Percentiles rank a stretch among this genome's conserved stretches.
These are phyloP conservation scores for Symphodus melops DNA, from an alignment of 2,113 vertebrate genomes.

Conservation along the genomic window DNA sequence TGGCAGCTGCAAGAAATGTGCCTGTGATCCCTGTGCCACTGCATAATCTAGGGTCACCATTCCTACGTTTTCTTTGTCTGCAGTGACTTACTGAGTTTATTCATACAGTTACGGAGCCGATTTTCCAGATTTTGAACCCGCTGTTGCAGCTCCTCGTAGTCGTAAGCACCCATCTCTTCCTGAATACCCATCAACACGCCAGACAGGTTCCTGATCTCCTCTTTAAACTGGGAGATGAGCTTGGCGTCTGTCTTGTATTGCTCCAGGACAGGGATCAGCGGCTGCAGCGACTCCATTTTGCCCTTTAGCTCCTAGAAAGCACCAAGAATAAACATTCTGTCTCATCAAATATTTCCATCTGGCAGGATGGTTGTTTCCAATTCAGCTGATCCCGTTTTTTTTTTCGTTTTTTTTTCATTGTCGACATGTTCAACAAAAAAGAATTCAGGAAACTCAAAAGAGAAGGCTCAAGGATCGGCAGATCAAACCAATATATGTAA, in stretches of 20 bases:
- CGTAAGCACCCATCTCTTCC: conserved; percentile 96
- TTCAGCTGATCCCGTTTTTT: background rate
- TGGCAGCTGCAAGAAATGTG: conserved; percentile 19
- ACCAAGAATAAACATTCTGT: conserved; percentile 8
- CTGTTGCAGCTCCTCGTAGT: conserved; percentile 97
- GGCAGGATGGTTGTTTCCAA: background rate
- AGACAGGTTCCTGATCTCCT: conserved; percentile 96
- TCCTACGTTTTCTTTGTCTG: background rate
- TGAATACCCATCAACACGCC: conserved; percentile 92
- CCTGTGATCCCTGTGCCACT: conserved; percentile 5
- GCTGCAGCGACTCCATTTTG: conserved; percentile 96
- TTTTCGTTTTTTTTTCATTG: no score
- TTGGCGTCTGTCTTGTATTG: conserved; percentile 98
- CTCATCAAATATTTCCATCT: background rate
- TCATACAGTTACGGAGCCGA: conserved; percentile 96
- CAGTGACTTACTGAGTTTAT: conserved; percentile 94
- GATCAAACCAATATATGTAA: background rate
- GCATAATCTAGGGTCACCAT: conserved; percentile 8
- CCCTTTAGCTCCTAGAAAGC: conserved; percentile 92
- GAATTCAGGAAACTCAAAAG: background rate
- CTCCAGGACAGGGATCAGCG: conserved; percentile 96
- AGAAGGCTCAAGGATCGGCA: background rate
- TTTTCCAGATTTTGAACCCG: conserved; percentile 92
- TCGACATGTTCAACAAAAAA: background rate
- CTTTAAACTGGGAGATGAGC: conserved; percentile 96